A percentile compares a stretch with the other conserved stretches of the same genome.
These are phyloP conservation scores for Rhynchonycteris naso DNA, from an alignment of 2,797 vertebrate species.

Conservation along the genomic window DNA sequence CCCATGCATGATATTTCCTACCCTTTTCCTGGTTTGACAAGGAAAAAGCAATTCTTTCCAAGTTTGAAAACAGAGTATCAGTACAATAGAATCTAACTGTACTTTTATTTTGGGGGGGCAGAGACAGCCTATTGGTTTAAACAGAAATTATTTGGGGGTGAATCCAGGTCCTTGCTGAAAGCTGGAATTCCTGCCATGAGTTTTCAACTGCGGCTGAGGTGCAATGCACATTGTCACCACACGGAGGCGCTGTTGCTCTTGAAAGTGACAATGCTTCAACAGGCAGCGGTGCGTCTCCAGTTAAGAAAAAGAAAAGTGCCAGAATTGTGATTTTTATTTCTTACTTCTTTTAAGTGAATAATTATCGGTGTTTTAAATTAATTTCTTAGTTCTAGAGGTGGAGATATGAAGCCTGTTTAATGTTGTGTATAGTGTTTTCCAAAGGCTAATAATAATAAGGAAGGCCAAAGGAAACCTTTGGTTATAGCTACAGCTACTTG, in stretches of 20 bases:
- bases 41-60: background rate
- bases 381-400: constrained; percentile 34
- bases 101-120: background rate
- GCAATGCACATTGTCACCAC: constrained; percentile 46
- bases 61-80: constrained; percentile 1
- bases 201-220: background rate
- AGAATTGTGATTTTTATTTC: constrained; percentile 63
- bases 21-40: background rate
- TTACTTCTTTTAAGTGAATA: constrained; percentile 69
- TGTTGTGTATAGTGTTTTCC: background rate
- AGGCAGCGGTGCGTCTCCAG: background rate
- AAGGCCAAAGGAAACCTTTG: background rate
- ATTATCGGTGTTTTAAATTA: constrained; percentile 63
- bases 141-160: background rate
- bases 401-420: constrained; percentile 58
- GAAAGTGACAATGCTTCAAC: background rate
- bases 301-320: background rate
- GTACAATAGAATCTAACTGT: background rate
- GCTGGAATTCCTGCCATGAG: background rate
- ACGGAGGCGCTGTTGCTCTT: constrained; percentile 45
- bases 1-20: background rate
- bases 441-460: background rate
- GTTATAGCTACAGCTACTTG: background rate
- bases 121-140: constrained; percentile 21
- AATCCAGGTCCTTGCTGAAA: background rate